Evolutionary conservation across 2,797 vertebrate species (phyloP).

Genomic region (Pipistrellus kuhlii): DNA sequence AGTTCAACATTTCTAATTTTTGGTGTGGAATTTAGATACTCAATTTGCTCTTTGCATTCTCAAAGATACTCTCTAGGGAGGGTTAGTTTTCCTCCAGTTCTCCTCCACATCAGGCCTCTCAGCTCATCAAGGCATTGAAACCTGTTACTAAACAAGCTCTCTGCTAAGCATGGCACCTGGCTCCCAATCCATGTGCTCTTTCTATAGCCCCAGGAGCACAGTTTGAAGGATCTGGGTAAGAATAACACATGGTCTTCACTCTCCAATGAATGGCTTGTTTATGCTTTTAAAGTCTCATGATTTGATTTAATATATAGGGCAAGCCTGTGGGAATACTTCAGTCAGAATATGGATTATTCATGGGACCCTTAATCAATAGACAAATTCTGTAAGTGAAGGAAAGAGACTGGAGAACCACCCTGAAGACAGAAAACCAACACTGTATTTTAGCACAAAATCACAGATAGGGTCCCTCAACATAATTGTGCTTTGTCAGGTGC

Average conservation of each 20-base stretch:
- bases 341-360: background rate
- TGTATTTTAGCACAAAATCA: background rate
- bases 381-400: background rate
- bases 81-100: background rate
- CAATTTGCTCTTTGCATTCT: background rate
- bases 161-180: background rate
- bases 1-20: slow-evolving; percentile 54
- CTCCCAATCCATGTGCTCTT: background rate
- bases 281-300: background rate
- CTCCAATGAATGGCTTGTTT: background rate
- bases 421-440: background rate
- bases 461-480: background rate
- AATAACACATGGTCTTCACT: background rate
- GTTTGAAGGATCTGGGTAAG: background rate
- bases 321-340: background rate
- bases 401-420: background rate
- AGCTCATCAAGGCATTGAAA: background rate
- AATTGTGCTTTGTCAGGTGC: background rate
- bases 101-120: background rate
- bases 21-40: slow-evolving; percentile 38
- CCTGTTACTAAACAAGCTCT: background rate
- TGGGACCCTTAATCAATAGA: background rate
- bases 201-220: slow-evolving; percentile 27
- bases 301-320: background rate
- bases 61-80: background rate